Conservation (phyloP, 2,113 vertebrate species). For the Mugil cephalus region DNA sequence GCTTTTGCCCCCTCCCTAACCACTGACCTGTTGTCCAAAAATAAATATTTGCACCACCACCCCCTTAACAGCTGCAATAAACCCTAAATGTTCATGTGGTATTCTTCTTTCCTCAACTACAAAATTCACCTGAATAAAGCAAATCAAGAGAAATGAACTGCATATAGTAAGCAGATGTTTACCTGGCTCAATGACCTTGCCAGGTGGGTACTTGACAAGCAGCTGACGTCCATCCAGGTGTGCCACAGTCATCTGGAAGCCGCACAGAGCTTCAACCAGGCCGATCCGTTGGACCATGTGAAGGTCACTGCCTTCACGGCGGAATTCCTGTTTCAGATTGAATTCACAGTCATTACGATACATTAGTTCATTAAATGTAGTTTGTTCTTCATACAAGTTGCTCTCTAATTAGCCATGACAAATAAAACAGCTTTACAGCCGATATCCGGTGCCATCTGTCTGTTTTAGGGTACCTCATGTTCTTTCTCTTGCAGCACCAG, state of each 20-base stretch:
- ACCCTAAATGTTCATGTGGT: neutral
- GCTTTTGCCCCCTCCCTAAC: too few species aligned
- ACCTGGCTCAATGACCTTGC: conserved; percentile 99
- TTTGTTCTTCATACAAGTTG: neutral
- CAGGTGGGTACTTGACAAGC: conserved; percentile 96
- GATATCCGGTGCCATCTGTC: neutral
- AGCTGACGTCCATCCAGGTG: conserved; percentile 96
- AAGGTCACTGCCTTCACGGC: conserved; percentile 93
- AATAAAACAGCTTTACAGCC: neutral
- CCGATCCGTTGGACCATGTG: conserved; percentile 98
- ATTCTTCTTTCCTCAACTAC: neutral
- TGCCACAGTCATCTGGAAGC: conserved; percentile 96
- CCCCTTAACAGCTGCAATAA: neutral
- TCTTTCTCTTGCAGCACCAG: conserved; percentile 97
- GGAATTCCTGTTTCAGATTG: conserved; percentile 75
- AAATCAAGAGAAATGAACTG: neutral
- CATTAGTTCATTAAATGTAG: neutral
- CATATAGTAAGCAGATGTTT: neutral
- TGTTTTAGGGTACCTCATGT: conserved; percentile 88
- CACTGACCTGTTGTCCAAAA: neutral
- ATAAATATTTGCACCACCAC: neutral
- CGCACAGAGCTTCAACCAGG: conserved; percentile 96
- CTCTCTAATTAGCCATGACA: neutral
- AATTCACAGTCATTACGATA: neutral
- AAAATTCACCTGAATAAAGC: neutral